Base-by-base conservation (phyloP, 2,888 invertebrate species). In the Adineta ricciae region DNA sequence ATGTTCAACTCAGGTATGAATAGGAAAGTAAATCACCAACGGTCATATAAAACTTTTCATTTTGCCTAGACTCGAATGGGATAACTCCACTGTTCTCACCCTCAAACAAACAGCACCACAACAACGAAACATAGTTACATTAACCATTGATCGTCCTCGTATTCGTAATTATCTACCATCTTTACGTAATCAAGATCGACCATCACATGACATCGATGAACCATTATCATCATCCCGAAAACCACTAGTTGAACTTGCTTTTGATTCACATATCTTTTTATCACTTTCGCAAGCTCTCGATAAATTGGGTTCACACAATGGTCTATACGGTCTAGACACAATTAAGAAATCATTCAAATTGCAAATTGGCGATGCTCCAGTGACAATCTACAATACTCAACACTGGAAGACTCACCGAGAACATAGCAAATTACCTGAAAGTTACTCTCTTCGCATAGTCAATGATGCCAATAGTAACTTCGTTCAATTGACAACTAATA, bases 221-320 rank as follows among this genome's bases (percentile, higher is more conserved):
- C 16, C 27, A 72, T 1, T 19, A 72, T 36, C 27, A 72, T 16
- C 72, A 73, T 36, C 38, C 2, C 14, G 24, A 41, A 41, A 41
- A 41, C n/a, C 41, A 78, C 14, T 78, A 78, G 36, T 78, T 24
- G 41, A 41, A 78, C 24, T 78, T n/a, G 41, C n/a, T 24, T 38
- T 78, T 24, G 78, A 78, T 78, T n/a, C 78, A 3, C 11, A 38
- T n/a, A 11, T 24, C 9, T 8, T 78, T 9, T 2, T 78, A 21
- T 41, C n/a, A 41, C 11, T 41, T n/a, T 78, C 78, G 11, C 78
- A 78, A 78, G 78, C 41, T 41, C 0, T 41, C 24, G 41, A 41
- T 41, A 78, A 78, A 41, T 24, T 78, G 14, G 78, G 41, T n/a
- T 38, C 78, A 78, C 78, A 78, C 24, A 38, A 78, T 78, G 78